Evolutionary conservation across 2,888 invertebrate genomes (phyloP).

Genomic region (Theristus sp.): DNA sequence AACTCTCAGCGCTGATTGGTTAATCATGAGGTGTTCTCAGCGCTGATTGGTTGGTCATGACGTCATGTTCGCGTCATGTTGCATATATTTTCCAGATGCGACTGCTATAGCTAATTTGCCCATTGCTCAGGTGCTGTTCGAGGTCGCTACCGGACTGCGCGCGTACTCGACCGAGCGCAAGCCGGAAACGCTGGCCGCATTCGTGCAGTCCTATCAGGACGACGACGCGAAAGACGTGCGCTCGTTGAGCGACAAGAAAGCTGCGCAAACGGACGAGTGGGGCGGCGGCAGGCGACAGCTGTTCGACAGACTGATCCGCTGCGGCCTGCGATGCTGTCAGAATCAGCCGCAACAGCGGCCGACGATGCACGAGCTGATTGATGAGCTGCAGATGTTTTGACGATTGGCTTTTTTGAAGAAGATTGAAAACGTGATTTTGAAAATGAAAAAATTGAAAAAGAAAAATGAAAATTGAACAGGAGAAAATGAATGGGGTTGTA

Average conservation of each 20-base stretch:
- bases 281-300: background rate
- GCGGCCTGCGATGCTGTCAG: background rate
- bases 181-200: background rate
- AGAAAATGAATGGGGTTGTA: no score
- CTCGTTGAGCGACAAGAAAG: background rate
- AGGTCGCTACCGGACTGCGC: background rate
- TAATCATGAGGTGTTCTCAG: no score
- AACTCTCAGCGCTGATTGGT: no score
- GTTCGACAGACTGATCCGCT: background rate
- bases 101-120: background rate
- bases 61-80: background rate
- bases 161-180: background rate
- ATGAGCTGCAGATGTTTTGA: background rate
- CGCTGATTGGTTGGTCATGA: no score
- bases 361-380: background rate
- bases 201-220: background rate
- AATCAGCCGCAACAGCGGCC: background rate
- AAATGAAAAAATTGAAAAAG: no score
- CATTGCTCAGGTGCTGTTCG: background rate
- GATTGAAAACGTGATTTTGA: no score
- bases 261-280: background rate
- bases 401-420: no score
- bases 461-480: no score
- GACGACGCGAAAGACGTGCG: background rate
- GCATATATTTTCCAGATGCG: no score